phyloP scores from a whole-genome alignment of 2,113 vertebrate genomes.

The Sus scrofa region T2T-Sscrofa CM000819.6:115886501-115887000 shows the following conservation, averaged over 20 bases:
- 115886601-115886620: neutral
- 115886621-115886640: neutral
- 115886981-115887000: constrained; percentile 82
- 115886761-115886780: neutral
- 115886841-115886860: neutral
- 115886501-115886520: no score
- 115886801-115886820: neutral
- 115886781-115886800: neutral
- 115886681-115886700: neutral
- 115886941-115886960: neutral
- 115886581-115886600: neutral
- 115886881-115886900: neutral
- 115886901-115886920: neutral
- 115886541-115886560: neutral
- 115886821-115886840: neutral
- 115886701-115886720: neutral
- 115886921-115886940: neutral
- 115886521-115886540: neutral
- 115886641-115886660: rapidly evolving
- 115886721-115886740: neutral
- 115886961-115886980: neutral
- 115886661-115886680: rapidly evolving
- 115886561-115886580: neutral
- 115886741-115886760: neutral
- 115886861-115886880: neutral